phyloP scores from a whole-genome alignment of 2,113 vertebrate genomes.

The Delphinus delphis region DNA sequence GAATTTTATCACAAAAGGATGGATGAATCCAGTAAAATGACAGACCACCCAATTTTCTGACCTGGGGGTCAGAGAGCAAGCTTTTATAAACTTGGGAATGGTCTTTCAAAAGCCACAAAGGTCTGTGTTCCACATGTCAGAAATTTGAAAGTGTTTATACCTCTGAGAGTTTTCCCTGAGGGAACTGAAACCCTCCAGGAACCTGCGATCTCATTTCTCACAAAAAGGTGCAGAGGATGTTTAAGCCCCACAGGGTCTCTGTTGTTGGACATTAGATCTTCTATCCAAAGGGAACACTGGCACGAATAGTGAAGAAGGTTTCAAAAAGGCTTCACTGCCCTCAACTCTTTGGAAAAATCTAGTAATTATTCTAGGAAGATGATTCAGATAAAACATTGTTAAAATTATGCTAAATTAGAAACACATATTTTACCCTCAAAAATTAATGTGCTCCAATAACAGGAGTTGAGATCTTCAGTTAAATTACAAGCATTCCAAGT shows the following conservation, averaged over 20 bases:
- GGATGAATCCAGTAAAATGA: slow-evolving; percentile 10
- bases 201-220: not conserved
- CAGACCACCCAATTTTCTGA: slow-evolving; percentile 35
- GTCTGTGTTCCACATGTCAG: slow-evolving; percentile 29
- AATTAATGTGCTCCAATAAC: not conserved
- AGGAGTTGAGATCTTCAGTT: not conserved
- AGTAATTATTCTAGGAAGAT: not conserved
- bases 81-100: slow-evolving; percentile 26
- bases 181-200: not conserved
- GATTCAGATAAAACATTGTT: not conserved
- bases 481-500: slow-evolving; percentile 4
- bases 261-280: not conserved
- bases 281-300: not conserved
- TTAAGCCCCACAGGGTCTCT: not conserved
- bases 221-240: not conserved
- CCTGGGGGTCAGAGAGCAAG: not conserved
- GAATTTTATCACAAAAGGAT: slow-evolving; percentile 20
- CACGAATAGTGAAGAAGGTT: not conserved
- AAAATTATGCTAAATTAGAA: not conserved
- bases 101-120: slow-evolving; percentile 24
- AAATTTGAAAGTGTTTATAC: slow-evolving; percentile 27
- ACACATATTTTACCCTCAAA: not conserved
- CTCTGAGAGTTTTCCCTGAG: slow-evolving; percentile 7
- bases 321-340: not conserved
- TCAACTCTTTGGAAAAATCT: not conserved